phyloP scores from a whole-genome alignment of 2,888 invertebrate genomes.

The Ormia ochracea region DNA sequence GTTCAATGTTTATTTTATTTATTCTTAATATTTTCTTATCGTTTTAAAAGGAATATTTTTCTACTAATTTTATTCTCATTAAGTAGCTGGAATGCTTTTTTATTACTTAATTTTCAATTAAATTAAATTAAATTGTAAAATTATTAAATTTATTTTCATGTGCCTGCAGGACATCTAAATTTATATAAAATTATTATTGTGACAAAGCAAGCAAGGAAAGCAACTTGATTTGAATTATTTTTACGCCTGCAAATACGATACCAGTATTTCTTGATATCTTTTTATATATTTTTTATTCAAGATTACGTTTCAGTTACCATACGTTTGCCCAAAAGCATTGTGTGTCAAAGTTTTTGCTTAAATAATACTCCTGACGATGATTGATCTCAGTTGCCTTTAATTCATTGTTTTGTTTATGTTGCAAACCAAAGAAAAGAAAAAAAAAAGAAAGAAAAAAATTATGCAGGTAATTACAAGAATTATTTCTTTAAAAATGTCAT shows the following conservation, averaged over 20 bases:
- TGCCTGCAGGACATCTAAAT: too few species aligned
- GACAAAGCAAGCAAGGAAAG: slow-evolving; percentile 61
- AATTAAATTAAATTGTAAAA: slow-evolving; percentile 12
- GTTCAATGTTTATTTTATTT: slow-evolving; percentile 16
- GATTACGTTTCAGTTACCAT: slow-evolving; percentile 72
- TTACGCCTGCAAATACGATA: neutral
- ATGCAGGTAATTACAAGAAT: slow-evolving; percentile 30
- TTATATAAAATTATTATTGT: too few species aligned
- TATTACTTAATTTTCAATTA: slow-evolving; percentile 1
- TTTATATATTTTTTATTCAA: slow-evolving; percentile 55
- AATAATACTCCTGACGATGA: slow-evolving; percentile 45
- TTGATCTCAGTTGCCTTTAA: slow-evolving; percentile 7
- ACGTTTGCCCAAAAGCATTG: slow-evolving; percentile 73
- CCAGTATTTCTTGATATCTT: neutral
- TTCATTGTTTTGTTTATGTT: neutral
- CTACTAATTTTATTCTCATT: slow-evolving; percentile 37
- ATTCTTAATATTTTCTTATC: slow-evolving; percentile 31
- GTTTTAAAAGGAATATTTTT: slow-evolving; percentile 13
- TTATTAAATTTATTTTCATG: neutral
- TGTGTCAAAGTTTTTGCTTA: slow-evolving; percentile 71
- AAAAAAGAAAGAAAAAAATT: too few species aligned
- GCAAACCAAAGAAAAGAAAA: too few species aligned
- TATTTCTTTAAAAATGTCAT: neutral
- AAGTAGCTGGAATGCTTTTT: slow-evolving; percentile 60
- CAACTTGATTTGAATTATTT: slow-evolving; percentile 6